Evolutionary conservation across 1,140 invertebrate genomes (phyloP).

Genomic region (Aphis craccivora): DNA sequence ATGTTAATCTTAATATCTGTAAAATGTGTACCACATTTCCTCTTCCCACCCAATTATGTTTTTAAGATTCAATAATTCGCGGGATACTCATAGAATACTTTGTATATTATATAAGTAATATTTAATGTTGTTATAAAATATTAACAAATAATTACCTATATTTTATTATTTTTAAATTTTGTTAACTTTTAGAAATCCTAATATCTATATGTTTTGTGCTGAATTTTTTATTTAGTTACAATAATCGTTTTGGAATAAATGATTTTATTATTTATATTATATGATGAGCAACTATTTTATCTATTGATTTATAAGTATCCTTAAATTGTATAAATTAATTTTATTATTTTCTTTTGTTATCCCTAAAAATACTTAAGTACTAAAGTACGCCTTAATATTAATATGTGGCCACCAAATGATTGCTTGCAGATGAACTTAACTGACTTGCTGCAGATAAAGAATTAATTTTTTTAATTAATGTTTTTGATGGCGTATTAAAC

Average conservation of each 20-base stretch:
- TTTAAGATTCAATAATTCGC: not conserved
- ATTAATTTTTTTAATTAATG: too few species aligned
- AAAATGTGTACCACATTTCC: constrained; percentile 9
- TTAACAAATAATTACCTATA: not conserved
- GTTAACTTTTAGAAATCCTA: not conserved
- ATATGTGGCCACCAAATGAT: not conserved
- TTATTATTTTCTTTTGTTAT: not conserved
- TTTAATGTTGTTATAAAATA: not conserved
- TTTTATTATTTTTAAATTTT: not conserved
- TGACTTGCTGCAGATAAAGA: not conserved
- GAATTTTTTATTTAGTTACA: not conserved
- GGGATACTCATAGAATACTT: not conserved
- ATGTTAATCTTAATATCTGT: not conserved
- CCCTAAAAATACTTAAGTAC: too few species aligned
- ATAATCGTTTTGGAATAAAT: not conserved
- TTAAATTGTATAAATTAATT: not conserved
- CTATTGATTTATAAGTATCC: not conserved
- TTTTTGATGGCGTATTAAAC: too few species aligned
- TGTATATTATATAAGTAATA: not conserved
- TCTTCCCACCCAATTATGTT: not conserved
- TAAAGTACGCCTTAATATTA: not conserved
- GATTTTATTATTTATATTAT: not conserved
- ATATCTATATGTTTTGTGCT: not conserved
- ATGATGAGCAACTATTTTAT: not conserved
- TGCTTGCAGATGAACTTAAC: not conserved